These are phyloP conservation scores for Pachyramphus minor DNA, from an alignment of 2,113 vertebrate genomes.

Conservation along the genomic window DNA sequence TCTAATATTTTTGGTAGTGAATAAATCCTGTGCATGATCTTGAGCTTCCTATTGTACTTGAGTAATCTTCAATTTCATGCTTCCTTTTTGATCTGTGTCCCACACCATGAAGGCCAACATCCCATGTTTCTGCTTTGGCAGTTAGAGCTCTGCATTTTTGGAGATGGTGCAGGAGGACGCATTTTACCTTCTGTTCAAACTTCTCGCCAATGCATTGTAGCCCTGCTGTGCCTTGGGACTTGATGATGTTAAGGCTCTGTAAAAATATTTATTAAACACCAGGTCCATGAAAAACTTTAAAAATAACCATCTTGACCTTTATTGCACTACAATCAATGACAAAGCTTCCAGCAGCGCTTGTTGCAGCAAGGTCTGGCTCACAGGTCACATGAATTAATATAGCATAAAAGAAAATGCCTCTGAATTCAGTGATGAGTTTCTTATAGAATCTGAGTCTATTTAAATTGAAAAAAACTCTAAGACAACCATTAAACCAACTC, in stretches of 20 bases:
- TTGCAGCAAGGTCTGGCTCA: background rate
- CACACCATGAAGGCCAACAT: background rate
- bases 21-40: conserved; percentile 37
- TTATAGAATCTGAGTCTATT: background rate
- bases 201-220: background rate
- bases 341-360: background rate
- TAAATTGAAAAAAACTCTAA: background rate
- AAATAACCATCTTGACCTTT: background rate
- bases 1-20: conserved; percentile 19
- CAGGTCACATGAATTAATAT: background rate
- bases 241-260: background rate
- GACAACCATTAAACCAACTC: background rate
- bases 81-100: conserved; percentile 33
- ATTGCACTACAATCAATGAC: background rate
- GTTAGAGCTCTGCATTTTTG: background rate
- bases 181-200: background rate
- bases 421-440: background rate
- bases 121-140: conserved; percentile 33
- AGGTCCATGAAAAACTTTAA: background rate
- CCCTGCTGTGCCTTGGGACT: background rate
- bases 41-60: conserved; percentile 24
- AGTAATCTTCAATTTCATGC: conserved; percentile 46
- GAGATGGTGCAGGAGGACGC: background rate
- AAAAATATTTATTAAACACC: background rate
- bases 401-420: background rate